Percentiles rank a stretch among this genome's conserved stretches.
Evolutionary conservation across 64 coral and sea anemone species (phyloP).

Genomic region (Anthopleura sola): DNA sequence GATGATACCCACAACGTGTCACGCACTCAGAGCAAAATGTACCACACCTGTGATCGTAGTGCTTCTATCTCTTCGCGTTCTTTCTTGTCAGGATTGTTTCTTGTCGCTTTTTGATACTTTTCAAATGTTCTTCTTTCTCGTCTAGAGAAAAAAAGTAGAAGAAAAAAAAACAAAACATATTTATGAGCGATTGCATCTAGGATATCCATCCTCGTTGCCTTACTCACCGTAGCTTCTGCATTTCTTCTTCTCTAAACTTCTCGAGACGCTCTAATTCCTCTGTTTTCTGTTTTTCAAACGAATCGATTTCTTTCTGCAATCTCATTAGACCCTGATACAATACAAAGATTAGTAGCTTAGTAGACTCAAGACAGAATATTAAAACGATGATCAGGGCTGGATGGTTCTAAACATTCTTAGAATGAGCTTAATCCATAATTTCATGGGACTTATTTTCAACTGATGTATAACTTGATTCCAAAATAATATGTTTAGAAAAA

Average conservation of each 20-base stretch:
- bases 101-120: constrained; percentile 94
- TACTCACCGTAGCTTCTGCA: constrained; percentile 72
- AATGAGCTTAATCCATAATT: too few species aligned
- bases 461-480: too few species aligned
- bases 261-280: constrained; percentile 97
- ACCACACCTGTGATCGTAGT: constrained; percentile 68
- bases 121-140: constrained; percentile 92
- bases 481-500: too few species aligned
- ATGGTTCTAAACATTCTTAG: too few species aligned
- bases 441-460: too few species aligned
- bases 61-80: constrained; percentile 93
- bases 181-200: too few species aligned
- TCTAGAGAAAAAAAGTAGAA: constrained; percentile 17
- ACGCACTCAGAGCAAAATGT: neutral
- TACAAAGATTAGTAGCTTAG: neutral
- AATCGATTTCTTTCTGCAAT: constrained; percentile 72
- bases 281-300: constrained; percentile 91
- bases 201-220: neutral
- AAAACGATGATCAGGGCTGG: too few species aligned
- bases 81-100: constrained; percentile 93
- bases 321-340: constrained; percentile 65
- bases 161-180: neutral
- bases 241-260: constrained; percentile 88
- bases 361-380: too few species aligned
- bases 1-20: neutral